phyloP scores from a whole-genome alignment of 35 echinoderm and acorn worm species.

The Ptychodera flava region DNA sequence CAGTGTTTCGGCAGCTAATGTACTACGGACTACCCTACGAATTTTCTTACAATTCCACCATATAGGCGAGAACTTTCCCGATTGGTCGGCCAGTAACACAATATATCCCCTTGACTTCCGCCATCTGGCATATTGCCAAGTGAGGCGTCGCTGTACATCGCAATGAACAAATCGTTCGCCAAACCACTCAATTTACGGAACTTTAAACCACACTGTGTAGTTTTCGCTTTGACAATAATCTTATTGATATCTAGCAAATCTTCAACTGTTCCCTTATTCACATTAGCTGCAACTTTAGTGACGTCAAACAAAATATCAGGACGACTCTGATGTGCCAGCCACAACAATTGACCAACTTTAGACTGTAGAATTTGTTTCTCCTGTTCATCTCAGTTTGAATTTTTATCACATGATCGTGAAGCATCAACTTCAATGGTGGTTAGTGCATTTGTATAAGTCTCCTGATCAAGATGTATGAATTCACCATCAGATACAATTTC shows the following conservation, averaged over 20 bases:
- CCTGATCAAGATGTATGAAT: too few relatives aligned
- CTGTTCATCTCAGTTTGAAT: neutral
- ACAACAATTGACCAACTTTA: slow-evolving; percentile 23
- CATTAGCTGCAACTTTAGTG: slow-evolving; percentile 34
- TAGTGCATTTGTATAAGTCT: slow-evolving; percentile 11
- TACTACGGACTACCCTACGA: slow-evolving; percentile 22
- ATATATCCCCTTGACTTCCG: slow-evolving; percentile 46
- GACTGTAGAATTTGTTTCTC: slow-evolving; percentile 18
- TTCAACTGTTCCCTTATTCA: slow-evolving; percentile 25
- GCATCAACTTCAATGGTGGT: slow-evolving; percentile 13
- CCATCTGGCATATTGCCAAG: slow-evolving; percentile 52
- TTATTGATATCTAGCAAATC: slow-evolving; percentile 33
- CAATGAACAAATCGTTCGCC: slow-evolving; percentile 39
- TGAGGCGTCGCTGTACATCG: slow-evolving; percentile 37
- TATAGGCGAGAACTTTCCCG: slow-evolving; percentile 25
- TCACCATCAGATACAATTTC: too few relatives aligned
- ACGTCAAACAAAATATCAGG: slow-evolving; percentile 54
- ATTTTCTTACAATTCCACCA: slow-evolving; percentile 42
- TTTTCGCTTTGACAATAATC: slow-evolving; percentile 33
- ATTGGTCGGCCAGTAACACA: slow-evolving; percentile 17
- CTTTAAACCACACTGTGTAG: slow-evolving; percentile 18
- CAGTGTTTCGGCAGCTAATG: slow-evolving; percentile 25
- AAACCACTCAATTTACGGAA: slow-evolving; percentile 6
- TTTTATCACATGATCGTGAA: slow-evolving; percentile 2
- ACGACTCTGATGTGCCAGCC: slow-evolving; percentile 25